Evolutionary conservation across 2,113 vertebrate genomes (phyloP).

Genomic region (Malaclemys terrapin): DNA sequence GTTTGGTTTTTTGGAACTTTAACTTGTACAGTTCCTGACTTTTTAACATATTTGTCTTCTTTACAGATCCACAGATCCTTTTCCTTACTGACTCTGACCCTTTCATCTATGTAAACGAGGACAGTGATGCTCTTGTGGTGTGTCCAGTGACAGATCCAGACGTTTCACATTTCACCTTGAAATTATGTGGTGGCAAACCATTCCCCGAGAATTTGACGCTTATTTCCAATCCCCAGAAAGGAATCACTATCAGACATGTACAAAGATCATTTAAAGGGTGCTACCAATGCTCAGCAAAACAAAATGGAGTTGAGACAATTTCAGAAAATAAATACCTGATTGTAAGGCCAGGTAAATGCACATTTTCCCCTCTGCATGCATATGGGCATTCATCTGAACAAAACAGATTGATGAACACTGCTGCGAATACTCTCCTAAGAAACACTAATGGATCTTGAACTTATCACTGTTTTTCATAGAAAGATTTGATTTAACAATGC

Average conservation of each 20-base stretch:
- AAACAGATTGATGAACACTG: neutral
- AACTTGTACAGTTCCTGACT: neutral
- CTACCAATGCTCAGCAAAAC: constrained; percentile 86
- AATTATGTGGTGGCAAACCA: constrained; percentile 77
- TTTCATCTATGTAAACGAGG: constrained; percentile 81
- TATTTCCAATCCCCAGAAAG: constrained; percentile 84
- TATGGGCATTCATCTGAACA: neutral
- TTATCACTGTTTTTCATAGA: neutral
- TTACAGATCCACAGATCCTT: constrained; percentile 87
- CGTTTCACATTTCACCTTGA: constrained; percentile 84
- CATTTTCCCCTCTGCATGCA: neutral
- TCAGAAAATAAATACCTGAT: constrained; percentile 73
- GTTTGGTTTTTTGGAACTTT: neutral
- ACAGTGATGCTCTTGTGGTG: constrained; percentile 81
- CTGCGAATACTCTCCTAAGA: neutral
- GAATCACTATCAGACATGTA: constrained; percentile 83
- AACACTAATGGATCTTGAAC: neutral
- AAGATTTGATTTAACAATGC: neutral
- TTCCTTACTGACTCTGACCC: constrained; percentile 83
- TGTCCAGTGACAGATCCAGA: constrained; percentile 92
- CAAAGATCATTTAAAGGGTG: constrained; percentile 87
- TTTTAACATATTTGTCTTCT: constrained; percentile 43
- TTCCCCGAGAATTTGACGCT: constrained; percentile 83
- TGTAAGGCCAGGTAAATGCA: constrained; percentile 81
- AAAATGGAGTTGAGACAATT: constrained; percentile 59